Evolutionary conservation across 1,140 invertebrate genomes (phyloP).

Genomic region (Paramacrobiotus metropolitanus): DNA sequence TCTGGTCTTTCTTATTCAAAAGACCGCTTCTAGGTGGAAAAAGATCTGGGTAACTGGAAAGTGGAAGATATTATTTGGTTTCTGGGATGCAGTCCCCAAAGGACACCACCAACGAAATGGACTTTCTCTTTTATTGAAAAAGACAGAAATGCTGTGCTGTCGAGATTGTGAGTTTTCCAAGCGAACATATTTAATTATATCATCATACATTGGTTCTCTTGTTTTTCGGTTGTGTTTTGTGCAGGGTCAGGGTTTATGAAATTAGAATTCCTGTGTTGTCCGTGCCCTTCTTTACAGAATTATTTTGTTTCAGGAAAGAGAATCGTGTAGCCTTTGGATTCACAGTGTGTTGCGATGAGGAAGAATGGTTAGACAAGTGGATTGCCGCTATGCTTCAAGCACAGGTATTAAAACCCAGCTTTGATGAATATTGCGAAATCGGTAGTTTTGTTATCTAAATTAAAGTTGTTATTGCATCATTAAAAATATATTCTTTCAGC

Average conservation of each 20-base stretch:
- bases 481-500: too few species aligned
- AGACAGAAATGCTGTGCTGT: too few species aligned
- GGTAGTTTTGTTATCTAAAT: too few species aligned
- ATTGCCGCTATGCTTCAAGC: conserved; percentile 36
- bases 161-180: too few species aligned
- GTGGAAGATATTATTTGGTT: conserved; percentile 57
- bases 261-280: conserved; percentile 13
- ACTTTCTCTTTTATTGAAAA: conserved; percentile 46
- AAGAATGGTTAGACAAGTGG: conserved; percentile 45
- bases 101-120: conserved; percentile 51
- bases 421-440: too few species aligned
- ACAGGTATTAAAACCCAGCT: too few species aligned
- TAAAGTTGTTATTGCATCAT: too few species aligned
- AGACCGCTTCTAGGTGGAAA: too few species aligned
- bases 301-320: conserved; percentile 25
- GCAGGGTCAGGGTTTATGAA: not conserved
- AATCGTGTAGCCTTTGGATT: conserved; percentile 48
- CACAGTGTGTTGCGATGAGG: conserved; percentile 42
- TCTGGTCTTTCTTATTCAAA: too few species aligned
- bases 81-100: conserved; percentile 48
- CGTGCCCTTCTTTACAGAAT: conserved; percentile 9
- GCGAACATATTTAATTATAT: too few species aligned
- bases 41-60: conserved; percentile 38
- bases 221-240: conserved; percentile 5
- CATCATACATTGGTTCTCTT: too few species aligned